Evolutionary conservation across 1,140 invertebrate species (phyloP), one percentile per base, ranked within the genome.

Genomic region (Colletes latitarsis): DNA sequence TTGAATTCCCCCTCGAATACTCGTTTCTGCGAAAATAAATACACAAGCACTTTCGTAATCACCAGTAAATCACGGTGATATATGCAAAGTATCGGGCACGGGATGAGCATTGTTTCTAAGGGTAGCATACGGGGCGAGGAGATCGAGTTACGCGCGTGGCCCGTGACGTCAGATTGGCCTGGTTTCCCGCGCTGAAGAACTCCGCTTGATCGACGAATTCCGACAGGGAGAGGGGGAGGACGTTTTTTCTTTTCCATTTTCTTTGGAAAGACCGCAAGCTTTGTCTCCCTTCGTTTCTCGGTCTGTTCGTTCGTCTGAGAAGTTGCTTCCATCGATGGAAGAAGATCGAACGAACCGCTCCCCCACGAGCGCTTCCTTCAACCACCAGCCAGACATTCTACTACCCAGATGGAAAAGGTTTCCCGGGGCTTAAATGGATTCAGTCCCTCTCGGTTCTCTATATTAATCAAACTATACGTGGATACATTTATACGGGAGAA

Each of bases 401-500:
- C 58, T 46, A 53, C 12, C 12, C 57, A 74, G 39, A 76, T 76
- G 57, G 57, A 70, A 77, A 81, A 81, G 73, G 15, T 53, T 62
- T 52, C 12, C 8, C 64, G 17, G 5, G 46, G 64, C 64, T 69
- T 63, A 70, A 74, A 62, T 49, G 73, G 73, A 77, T 81, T 39
- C 46, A 14, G 19, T 17, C 73, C 21, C 41, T 74, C 57, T 58
- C 21, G 19, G 39, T 58, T 43, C 58, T 63, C 17, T 46, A 39
- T 76, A 81, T 81, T 81, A 77, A 81, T 76, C 64, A 77, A 77
- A 53, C 79, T 58, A 63, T 43, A 75, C 69, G 79, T 46, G 58
- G 64, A 46, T 63, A 64, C 66, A 69, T 76, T 81, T 75, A 49
- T 75, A 67, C 67, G 46, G 21, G 6, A 0, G 49, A 74, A 15